phyloP scores from a whole-genome alignment of 1,140 invertebrate genomes.

The Ridgeia piscesae region DNA sequence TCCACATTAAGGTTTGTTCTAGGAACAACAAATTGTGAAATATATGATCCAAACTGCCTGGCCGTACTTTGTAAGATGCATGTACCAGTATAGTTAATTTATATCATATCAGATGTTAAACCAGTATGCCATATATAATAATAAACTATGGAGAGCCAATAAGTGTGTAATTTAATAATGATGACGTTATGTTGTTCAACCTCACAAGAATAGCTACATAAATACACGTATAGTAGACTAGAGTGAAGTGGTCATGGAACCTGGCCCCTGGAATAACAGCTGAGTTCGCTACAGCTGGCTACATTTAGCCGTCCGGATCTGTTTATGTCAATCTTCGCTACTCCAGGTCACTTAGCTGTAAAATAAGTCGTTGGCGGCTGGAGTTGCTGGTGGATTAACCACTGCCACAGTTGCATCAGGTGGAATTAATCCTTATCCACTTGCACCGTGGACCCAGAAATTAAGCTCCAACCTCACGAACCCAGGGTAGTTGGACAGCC shows the following conservation, averaged over 20 bases:
- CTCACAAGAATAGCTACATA: neutral
- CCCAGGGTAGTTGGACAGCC: neutral
- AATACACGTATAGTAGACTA: neutral
- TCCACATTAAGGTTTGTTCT: too few species aligned
- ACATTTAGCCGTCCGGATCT: neutral
- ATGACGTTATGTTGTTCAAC: neutral
- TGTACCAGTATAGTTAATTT: neutral
- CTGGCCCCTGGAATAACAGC: neutral
- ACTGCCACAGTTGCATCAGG: neutral
- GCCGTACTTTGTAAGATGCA: too few species aligned
- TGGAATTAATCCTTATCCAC: conserved; percentile 5
- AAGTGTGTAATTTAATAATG: neutral
- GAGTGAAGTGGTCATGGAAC: neutral
- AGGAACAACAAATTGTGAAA: too few species aligned
- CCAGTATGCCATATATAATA: neutral
- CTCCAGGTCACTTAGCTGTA: neutral
- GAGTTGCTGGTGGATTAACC: neutral
- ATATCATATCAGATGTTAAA: neutral
- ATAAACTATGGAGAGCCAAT: neutral
- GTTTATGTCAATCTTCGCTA: neutral
- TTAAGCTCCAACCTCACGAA: neutral
- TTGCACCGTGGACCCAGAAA: neutral
- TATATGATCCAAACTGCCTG: too few species aligned
- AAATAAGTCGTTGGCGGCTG: neutral
- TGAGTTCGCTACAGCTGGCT: neutral